These are phyloP conservation scores for Plectrocnemia conspersa DNA, from an alignment of 1,140 invertebrate species.

Conservation along the genomic window DNA sequence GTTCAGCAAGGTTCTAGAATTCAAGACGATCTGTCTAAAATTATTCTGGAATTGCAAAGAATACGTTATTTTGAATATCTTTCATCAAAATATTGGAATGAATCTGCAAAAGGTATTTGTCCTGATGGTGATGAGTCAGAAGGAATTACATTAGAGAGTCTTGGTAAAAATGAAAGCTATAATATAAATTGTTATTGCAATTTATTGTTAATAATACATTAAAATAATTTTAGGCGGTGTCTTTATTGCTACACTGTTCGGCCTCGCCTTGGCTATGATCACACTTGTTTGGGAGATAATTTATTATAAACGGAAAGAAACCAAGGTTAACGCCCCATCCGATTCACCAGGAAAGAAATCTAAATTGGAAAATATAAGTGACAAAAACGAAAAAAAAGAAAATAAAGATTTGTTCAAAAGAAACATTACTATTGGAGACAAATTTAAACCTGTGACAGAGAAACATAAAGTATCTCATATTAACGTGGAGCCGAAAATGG, in stretches of 20 bases:
- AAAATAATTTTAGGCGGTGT: conserved; percentile 67
- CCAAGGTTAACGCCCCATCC: conserved; percentile 41
- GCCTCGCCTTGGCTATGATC: conserved; percentile 74
- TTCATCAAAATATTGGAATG: conserved; percentile 77
- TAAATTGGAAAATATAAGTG: conserved; percentile 39
- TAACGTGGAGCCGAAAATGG: conserved; percentile 42
- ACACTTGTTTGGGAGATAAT: conserved; percentile 74
- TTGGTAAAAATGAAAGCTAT: conserved; percentile 54
- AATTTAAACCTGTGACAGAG: conserved; percentile 42
- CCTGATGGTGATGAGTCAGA: conserved; percentile 73
- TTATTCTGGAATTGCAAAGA: conserved; percentile 78
- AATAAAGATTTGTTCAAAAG: conserved; percentile 35
- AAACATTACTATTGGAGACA: conserved; percentile 44
- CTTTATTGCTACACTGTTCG: conserved; percentile 83
- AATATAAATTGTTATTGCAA: background rate
- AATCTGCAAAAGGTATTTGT: conserved; percentile 54
- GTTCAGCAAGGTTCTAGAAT: conserved; percentile 78
- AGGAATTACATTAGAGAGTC: conserved; percentile 81
- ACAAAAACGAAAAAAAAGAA: conserved; percentile 35
- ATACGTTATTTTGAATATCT: conserved; percentile 77
- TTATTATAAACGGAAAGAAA: conserved; percentile 67
- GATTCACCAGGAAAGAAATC: conserved; percentile 39
- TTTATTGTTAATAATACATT: conserved; percentile 7
- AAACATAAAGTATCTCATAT: conserved; percentile 44
- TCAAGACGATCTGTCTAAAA: conserved; percentile 75